phyloP scores from a whole-genome alignment of 2,113 vertebrate species.

The Python bivittatus region DNA sequence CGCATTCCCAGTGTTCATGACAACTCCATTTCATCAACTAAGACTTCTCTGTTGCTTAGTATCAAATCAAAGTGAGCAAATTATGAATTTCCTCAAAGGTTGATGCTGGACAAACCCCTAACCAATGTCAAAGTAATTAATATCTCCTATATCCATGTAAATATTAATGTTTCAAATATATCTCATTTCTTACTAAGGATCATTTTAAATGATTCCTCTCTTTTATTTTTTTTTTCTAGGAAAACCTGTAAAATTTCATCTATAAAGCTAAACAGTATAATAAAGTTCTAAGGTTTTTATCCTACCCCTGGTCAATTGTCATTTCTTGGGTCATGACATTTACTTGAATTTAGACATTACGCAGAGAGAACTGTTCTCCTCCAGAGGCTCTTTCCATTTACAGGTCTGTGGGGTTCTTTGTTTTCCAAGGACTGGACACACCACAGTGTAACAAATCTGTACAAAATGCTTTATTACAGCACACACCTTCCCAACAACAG shows the following conservation, averaged over 20 bases:
- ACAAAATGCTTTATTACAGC: no score
- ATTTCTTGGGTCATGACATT: conserved; percentile 6
- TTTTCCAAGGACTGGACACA: no score
- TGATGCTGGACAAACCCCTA: not conserved
- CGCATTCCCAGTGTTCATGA: no score
- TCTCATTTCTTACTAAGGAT: not conserved
- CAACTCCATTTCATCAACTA: not conserved
- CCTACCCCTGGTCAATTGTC: conserved; percentile 3
- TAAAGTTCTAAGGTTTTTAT: conserved; percentile 6
- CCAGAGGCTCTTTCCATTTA: conserved; percentile 38
- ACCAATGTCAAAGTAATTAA: not conserved
- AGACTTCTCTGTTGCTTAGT: not conserved
- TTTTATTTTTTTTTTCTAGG: not conserved
- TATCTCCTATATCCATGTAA: not conserved
- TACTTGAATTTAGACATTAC: conserved; percentile 29
- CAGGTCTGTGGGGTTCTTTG: no score
- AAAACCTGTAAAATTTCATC: not conserved
- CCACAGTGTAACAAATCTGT: no score
- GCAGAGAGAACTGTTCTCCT: conserved; percentile 27
- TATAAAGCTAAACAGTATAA: not conserved
- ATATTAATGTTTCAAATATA: not conserved
- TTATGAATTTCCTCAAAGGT: not conserved
- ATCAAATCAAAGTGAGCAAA: not conserved
- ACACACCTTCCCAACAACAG: no score
- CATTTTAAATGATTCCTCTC: not conserved